These are phyloP conservation scores for Chaenodraco wilsoni DNA, from an alignment of 2,797 vertebrate species.

Conservation along the genomic window DNA sequence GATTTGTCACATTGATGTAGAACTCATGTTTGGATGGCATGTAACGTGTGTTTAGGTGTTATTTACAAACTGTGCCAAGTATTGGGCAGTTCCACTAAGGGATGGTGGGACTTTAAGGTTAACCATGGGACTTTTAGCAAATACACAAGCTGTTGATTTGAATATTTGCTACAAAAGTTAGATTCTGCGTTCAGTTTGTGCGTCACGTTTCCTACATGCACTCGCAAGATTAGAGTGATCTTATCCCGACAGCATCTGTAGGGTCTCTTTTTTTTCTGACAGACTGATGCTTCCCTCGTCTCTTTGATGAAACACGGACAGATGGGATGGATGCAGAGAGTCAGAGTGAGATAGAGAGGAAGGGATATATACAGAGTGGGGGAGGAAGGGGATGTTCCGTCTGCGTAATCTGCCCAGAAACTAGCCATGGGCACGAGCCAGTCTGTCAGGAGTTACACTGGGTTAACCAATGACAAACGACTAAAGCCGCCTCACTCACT, in stretches of 20 bases:
- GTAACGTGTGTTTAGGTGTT: neutral
- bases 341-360: conserved; percentile 54
- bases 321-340: conserved; percentile 70
- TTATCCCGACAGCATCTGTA: conserved; percentile 33
- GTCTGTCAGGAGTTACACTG: conserved; percentile 41
- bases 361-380: conserved; percentile 60
- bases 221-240: conserved; percentile 48
- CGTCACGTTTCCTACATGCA: conserved; percentile 26
- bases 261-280: conserved; percentile 41
- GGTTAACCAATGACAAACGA: conserved; percentile 30
- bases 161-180: conserved; percentile 18
- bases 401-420: conserved; percentile 80
- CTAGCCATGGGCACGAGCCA: conserved; percentile 56
- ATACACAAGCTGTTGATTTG: neutral
- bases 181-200: conserved; percentile 4
- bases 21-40: neutral
- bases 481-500: conserved; percentile 8
- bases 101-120: too few species aligned
- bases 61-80: neutral
- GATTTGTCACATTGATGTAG: conserved; percentile 16
- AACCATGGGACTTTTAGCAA: conserved; percentile 1
- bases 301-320: conserved; percentile 68
- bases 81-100: neutral
- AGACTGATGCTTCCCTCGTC: conserved; percentile 59
- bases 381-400: conserved; percentile 49